These are phyloP conservation scores for Lynx canadensis DNA, from an alignment of 2,113 vertebrate genomes.

Conservation along the genomic window DNA sequence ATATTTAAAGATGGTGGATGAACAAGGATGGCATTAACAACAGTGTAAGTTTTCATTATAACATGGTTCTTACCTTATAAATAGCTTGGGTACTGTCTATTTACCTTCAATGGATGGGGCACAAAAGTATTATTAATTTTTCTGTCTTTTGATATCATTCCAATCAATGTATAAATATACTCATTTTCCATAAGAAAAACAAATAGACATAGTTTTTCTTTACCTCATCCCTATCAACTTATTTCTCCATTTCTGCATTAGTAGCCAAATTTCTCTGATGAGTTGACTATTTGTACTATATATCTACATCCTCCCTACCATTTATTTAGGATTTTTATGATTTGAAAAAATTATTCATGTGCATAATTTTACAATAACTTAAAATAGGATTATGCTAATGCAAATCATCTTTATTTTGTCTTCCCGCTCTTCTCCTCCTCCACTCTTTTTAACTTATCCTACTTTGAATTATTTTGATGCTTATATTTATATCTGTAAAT, in stretches of 20 bases:
- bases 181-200: neutral
- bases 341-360: conserved; percentile 7
- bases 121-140: neutral
- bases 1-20: neutral
- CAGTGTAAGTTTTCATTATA: neutral
- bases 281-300: neutral
- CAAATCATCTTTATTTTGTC: neutral
- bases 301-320: neutral
- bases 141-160: neutral
- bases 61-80: neutral
- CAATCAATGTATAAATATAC: neutral
- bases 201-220: neutral
- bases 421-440: neutral
- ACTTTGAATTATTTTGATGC: neutral
- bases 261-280: neutral
- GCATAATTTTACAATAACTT: conserved; percentile 2
- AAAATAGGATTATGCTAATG: neutral
- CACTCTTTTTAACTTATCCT: neutral
- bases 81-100: neutral
- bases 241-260: neutral
- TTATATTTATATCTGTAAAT: neutral
- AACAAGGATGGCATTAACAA: neutral
- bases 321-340: neutral
- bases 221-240: neutral
- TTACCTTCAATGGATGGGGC: neutral